Evolutionary conservation across 1,140 invertebrate genomes (phyloP), one percentile per base, ranked within the genome.

Genomic region (Agraylea sexmaculata): DNA sequence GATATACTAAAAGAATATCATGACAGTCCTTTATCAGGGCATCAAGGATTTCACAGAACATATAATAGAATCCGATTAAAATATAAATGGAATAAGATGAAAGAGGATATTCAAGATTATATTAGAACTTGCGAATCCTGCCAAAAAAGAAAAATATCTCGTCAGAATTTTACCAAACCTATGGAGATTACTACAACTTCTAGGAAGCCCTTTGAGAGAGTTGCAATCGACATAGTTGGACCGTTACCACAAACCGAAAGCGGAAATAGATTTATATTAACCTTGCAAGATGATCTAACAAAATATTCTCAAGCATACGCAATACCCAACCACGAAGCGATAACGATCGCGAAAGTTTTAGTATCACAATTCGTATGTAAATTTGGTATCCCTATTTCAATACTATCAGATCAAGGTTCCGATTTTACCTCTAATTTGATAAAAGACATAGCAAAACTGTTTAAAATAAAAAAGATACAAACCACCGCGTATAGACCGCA

Each of bases 251-350:
- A 43, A 34, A 51, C 52, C 2, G 17, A 46, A 13, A 21, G 31
- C 11, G 40, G 47, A 3, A 59, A 57, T 43, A 47, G 41, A 47
- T 59, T 45, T 43, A 55, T 60, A n/a, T 36, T 59, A 16, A 55
- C 56, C 15, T 29, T 57, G 4, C 58, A 58, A 49, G 57, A 62
- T 34, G 53, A 59, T 47, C 42, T 60, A n/a, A 54, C 56, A 8
- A 60, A 60, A 54, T 64, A 45, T 42, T 51, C 53, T 10, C 47
- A 51, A 35, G 52, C 52, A 13, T 49, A 43, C 19, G 30, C 58
- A 7, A 52, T 57, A 8, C 51, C 49, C 10, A 56, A 60, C 46
- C 60, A 62, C 32, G 52, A 58, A 43, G 46, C 54, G 6, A 12
- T 13, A 27, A 32, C 46, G 49, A 37, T 51, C 42, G 46, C 38